A percentile compares a stretch with the other conserved stretches of the same genome.
Evolutionary conservation across 2,888 invertebrate genomes (phyloP).

Genomic region (Antheraea assamensis): DNA sequence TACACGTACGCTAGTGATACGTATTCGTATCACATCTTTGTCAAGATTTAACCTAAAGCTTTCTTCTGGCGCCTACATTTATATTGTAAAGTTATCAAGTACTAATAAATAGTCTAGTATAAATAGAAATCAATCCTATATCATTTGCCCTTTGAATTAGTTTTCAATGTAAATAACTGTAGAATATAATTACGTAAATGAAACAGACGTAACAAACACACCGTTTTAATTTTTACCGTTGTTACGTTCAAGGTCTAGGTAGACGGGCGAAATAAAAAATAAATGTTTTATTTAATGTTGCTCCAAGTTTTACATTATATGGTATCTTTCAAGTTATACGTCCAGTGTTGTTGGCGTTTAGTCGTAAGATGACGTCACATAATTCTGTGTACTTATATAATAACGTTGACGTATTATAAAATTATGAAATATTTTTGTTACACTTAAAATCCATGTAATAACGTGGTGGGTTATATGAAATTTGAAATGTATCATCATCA

Average conservation of each 20-base stretch:
- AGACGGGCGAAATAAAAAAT: background rate
- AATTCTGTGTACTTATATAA: background rate
- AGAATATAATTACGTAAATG: conserved; percentile 2
- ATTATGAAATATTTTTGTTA: background rate
- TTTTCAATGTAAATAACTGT: background rate
- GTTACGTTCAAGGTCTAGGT: conserved; percentile 19
- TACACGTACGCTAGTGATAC: background rate
- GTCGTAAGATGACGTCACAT: no score
- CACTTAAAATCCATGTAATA: background rate
- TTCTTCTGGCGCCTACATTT: background rate
- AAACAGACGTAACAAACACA: background rate
- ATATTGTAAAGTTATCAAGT: background rate
- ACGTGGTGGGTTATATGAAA: background rate
- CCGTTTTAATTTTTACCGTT: conserved; percentile 1
- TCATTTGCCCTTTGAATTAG: background rate
- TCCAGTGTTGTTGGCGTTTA: no score
- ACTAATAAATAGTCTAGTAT: background rate
- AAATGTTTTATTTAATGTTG: background rate
- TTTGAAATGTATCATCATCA: background rate
- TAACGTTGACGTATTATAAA: background rate
- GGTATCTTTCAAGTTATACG: conserved; percentile 5
- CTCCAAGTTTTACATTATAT: conserved; percentile 3
- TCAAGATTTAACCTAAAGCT: background rate
- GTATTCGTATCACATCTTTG: background rate
- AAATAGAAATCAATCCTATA: background rate